Percentiles rank a stretch among this genome's conserved stretches.
phyloP scores from a whole-genome alignment of 1,140 invertebrate genomes.

The Brachionus plicatilis region DNA sequence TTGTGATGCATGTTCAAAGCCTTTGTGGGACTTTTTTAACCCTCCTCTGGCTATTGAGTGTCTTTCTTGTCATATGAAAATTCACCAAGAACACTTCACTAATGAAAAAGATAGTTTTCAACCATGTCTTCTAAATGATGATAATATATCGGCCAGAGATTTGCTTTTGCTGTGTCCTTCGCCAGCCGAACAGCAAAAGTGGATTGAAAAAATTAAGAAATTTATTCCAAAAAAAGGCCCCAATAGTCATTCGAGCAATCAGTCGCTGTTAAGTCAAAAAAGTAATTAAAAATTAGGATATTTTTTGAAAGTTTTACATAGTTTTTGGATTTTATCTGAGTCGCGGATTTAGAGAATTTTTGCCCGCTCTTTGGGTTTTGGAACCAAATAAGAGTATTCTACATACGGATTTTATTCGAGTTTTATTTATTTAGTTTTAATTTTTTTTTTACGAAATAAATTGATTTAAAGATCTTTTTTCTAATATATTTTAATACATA shows the following conservation, averaged over 20 bases:
- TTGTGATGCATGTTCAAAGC: constrained; percentile 92
- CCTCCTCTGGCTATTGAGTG: constrained; percentile 93
- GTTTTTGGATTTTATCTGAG: neutral
- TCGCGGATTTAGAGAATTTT: neutral
- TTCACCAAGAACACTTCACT: constrained; percentile 84
- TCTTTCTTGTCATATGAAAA: constrained; percentile 85
- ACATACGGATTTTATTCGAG: neutral
- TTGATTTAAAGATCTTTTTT: neutral
- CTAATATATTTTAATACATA: neutral
- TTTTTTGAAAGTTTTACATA: neutral
- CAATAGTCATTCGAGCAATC: constrained; percentile 7
- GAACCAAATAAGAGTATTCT: neutral
- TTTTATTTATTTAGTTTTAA: neutral
- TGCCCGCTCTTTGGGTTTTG: neutral
- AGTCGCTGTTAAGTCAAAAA: constrained; percentile 5
- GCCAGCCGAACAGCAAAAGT: constrained; percentile 80
- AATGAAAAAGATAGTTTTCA: constrained; percentile 40
- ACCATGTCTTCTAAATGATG: constrained; percentile 31
- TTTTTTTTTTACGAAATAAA: neutral
- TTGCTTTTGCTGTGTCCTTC: constrained; percentile 75
- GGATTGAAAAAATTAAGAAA: constrained; percentile 81
- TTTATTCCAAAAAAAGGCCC: constrained; percentile 62
- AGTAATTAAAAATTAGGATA: neutral
- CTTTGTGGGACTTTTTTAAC: constrained; percentile 91
- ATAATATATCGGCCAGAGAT: constrained; percentile 85